Conservation (phyloP, 2,888 invertebrate genomes). For the Bibio marci region DNA sequence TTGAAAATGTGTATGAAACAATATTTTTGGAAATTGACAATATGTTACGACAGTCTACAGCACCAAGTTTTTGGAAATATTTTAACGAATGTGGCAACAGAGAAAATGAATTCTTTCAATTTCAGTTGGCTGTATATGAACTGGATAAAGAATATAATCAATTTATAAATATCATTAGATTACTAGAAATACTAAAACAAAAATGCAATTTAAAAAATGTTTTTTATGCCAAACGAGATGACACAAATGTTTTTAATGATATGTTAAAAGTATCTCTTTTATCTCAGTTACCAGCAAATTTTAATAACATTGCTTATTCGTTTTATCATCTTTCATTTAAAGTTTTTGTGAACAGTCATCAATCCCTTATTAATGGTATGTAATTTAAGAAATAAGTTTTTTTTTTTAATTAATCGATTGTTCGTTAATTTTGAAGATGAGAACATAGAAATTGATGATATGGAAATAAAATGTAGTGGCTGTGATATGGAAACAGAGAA, state of each 20-base stretch:
- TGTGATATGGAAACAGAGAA: slow-evolving; percentile 45
- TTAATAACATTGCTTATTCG: slow-evolving; percentile 48
- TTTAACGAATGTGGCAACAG: slow-evolving; percentile 13
- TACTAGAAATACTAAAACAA: slow-evolving; percentile 14
- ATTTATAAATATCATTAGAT: slow-evolving; percentile 14
- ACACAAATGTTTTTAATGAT: slow-evolving; percentile 34
- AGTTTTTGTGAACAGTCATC: slow-evolving; percentile 37
- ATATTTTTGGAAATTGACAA: slow-evolving; percentile 20
- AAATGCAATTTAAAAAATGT: slow-evolving; percentile 10
- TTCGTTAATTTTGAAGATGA: slow-evolving; percentile 25
- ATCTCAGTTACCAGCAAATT: slow-evolving; percentile 52
- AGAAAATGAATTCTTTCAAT: slow-evolving; percentile 16
- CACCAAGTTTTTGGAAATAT: slow-evolving; percentile 24
- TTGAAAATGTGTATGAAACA: slow-evolving; percentile 16
- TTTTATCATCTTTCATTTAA: slow-evolving; percentile 66
- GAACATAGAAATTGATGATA: slow-evolving; percentile 35
- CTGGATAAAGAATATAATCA: slow-evolving; percentile 18
- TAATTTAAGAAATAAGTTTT: slow-evolving; percentile 7
- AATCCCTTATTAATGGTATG: slow-evolving; percentile 16
- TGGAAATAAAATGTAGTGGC: slow-evolving; percentile 47
- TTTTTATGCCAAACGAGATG: slow-evolving; percentile 9
- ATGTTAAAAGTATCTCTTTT: slow-evolving; percentile 46
- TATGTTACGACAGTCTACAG: slow-evolving; percentile 18
- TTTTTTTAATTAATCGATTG: slow-evolving; percentile 3
- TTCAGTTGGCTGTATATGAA: slow-evolving; percentile 21